Evolutionary conservation across 2,888 invertebrate species (phyloP).

Genomic region (Parnassius smintheus): DNA sequence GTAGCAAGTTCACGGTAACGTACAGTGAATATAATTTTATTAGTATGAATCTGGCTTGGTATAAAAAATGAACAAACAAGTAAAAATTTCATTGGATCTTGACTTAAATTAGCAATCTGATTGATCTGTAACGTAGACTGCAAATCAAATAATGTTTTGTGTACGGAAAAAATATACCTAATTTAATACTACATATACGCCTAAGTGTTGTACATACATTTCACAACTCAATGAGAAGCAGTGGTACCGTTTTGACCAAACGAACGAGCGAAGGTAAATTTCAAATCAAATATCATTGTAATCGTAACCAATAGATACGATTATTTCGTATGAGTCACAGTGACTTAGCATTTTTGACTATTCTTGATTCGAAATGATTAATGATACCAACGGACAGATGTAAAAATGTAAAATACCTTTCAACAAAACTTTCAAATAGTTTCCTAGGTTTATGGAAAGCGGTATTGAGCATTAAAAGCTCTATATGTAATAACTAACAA

Average conservation of each 20-base stretch:
- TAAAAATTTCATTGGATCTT: too few species aligned
- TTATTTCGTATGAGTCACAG: slow-evolving; percentile 22
- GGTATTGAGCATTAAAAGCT: neutral
- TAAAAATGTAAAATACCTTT: slow-evolving; percentile 5
- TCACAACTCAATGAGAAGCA: neutral
- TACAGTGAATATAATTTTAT: too few species aligned
- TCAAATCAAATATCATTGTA: slow-evolving; percentile 26
- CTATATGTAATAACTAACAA: too few species aligned
- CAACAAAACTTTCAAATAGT: slow-evolving; percentile 13
- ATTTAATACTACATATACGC: neutral
- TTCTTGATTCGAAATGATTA: slow-evolving; percentile 30
- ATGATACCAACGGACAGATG: slow-evolving; percentile 24
- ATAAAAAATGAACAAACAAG: too few species aligned
- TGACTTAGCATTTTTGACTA: slow-evolving; percentile 25
- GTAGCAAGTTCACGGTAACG: too few species aligned
- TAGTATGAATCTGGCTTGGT: too few species aligned
- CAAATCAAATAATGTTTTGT: too few species aligned
- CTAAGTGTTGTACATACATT: neutral
- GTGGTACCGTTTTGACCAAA: slow-evolving; percentile 1
- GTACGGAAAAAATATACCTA: too few species aligned
- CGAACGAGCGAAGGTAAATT: slow-evolving; percentile 12
- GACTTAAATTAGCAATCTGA: too few species aligned
- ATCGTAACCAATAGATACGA: slow-evolving; percentile 25
- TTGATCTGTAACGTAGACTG: too few species aligned
- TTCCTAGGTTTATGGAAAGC: slow-evolving; percentile 7